A percentile compares a stretch with the other conserved stretches of the same genome.
These are phyloP conservation scores for Mastomys coucha DNA, from an alignment of 2,113 vertebrate genomes.

Conservation along the genomic window DNA sequence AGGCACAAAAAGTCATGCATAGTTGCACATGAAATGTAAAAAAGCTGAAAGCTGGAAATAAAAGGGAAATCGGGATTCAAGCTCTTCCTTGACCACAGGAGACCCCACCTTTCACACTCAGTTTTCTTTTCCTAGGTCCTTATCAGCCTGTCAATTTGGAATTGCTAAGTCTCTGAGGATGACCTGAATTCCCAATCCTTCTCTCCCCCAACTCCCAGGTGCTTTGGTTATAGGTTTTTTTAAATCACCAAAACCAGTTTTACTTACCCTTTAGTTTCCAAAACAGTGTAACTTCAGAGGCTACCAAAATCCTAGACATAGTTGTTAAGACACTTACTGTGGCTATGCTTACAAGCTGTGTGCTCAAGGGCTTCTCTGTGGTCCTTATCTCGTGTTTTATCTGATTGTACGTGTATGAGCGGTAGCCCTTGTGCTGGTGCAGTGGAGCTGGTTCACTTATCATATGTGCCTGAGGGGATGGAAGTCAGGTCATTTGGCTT, in stretches of 20 bases:
- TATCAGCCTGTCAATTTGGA: background rate
- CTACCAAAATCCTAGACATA: background rate
- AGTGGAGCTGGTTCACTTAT: background rate
- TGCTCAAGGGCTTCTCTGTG: too few relatives aligned
- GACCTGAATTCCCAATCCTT: background rate
- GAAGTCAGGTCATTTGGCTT: background rate
- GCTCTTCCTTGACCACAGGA: background rate
- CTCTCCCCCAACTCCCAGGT: background rate
- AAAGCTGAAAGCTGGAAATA: background rate
- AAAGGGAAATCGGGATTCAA: background rate
- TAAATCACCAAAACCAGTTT: too few relatives aligned
- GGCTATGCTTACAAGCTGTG: background rate
- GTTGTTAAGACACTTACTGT: too few relatives aligned
- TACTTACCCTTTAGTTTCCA: background rate
- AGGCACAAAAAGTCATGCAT: background rate
- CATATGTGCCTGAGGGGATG: background rate
- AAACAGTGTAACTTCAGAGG: background rate
- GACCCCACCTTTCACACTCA: too few relatives aligned
- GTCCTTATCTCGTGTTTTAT: background rate
- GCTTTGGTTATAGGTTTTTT: background rate
- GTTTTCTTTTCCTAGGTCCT: background rate
- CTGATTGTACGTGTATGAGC: background rate
- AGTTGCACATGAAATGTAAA: background rate
- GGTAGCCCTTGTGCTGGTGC: background rate
- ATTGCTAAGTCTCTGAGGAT: background rate